These are phyloP conservation scores for Upupa epops DNA, from an alignment of 2,113 vertebrate species.

Conservation along the genomic window DNA sequence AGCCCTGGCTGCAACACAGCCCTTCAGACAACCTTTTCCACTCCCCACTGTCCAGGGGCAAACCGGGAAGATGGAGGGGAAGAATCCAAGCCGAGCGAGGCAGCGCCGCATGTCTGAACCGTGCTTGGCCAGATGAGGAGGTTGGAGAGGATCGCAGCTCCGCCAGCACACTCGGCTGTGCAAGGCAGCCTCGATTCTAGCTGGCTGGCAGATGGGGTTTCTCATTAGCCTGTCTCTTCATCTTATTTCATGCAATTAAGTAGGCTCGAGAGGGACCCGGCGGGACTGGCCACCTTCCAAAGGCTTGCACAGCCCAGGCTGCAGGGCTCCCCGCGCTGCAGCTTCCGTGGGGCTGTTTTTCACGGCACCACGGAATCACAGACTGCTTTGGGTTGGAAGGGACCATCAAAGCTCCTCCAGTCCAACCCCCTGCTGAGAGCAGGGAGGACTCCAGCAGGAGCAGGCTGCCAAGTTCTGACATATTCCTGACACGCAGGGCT, in stretches of 20 bases:
- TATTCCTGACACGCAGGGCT: rapidly evolving
- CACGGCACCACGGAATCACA: no score
- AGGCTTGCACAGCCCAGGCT: neutral
- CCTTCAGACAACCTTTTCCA: conserved; percentile 41
- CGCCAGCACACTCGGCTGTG: neutral
- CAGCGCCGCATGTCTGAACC: neutral
- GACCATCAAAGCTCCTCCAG: no score
- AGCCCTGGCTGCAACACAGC: conserved; percentile 31
- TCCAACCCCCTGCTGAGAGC: no score
- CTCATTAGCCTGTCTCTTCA: conserved; percentile 63
- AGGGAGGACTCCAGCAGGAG: no score
- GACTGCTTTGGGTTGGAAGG: no score
- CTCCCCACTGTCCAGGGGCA: conserved; percentile 26
- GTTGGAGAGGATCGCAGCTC: conserved; percentile 3
- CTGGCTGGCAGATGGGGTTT: conserved; percentile 55
- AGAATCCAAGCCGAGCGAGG: neutral
- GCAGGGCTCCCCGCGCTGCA: rapidly evolving
- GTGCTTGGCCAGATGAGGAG: conserved; percentile 8
- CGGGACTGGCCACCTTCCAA: neutral
- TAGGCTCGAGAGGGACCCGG: neutral
- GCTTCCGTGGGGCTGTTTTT: neutral
- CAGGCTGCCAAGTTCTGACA: no score
- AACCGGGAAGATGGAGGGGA: neutral
- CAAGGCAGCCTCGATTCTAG: conserved; percentile 47
- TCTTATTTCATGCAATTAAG: conserved; percentile 61